phyloP scores from a whole-genome alignment of 2,888 invertebrate species.

The Stictocephala bisonia region DNA sequence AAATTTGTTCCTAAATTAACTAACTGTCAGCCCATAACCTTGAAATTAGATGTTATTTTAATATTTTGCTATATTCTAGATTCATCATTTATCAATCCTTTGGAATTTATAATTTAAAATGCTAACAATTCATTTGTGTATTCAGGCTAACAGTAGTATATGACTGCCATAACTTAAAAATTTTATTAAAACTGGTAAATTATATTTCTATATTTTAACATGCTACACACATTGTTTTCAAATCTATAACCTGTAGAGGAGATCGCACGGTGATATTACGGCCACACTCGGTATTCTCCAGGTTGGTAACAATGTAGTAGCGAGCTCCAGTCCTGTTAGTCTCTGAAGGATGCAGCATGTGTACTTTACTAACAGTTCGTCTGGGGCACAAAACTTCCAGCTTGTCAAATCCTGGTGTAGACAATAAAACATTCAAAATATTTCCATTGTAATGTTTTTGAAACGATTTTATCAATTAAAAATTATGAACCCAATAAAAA shows the following conservation, averaged over 20 bases:
- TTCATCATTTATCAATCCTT: no score
- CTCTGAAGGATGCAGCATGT: conserved; percentile 70
- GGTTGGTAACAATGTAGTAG: conserved; percentile 77
- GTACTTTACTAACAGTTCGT: conserved; percentile 72
- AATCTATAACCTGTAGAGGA: conserved; percentile 76
- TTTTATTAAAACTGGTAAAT: background rate
- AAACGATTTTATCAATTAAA: no score
- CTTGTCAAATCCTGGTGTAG: conserved; percentile 69
- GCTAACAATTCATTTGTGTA: no score
- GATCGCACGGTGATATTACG: conserved; percentile 76
- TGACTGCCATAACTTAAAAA: background rate
- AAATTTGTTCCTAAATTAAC: no score
- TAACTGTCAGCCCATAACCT: no score
- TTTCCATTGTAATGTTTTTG: no score
- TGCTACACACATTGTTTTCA: background rate
- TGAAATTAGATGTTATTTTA: no score
- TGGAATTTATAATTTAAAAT: no score
- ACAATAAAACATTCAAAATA: conserved; percentile 3
- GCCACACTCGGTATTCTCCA: conserved; percentile 71
- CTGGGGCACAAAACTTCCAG: conserved; percentile 75
- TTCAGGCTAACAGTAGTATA: background rate
- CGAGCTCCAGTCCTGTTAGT: conserved; percentile 69
- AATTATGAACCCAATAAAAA: no score
- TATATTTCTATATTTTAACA: background rate
- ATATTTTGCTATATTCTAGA: no score